Percentiles rank a stretch among this genome's conserved stretches.
phyloP scores from a whole-genome alignment of 2,113 vertebrate genomes.

The Lepisosteus oculatus region DNA sequence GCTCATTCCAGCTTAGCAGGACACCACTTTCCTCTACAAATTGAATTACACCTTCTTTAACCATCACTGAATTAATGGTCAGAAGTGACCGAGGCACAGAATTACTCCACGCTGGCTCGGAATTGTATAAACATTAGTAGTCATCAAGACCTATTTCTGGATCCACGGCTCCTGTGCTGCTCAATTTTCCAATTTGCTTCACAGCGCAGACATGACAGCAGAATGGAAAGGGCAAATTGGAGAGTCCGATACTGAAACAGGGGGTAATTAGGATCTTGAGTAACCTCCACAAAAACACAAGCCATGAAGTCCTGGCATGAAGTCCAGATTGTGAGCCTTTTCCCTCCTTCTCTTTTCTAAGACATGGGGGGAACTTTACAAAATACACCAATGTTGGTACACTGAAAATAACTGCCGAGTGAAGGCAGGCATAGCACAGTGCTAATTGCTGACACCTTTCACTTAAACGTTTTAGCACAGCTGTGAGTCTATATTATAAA shows the following conservation, averaged over 20 bases:
- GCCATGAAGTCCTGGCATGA: too few relatives aligned
- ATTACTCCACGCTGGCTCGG: conserved; percentile 22
- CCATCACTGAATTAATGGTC: conserved; percentile 10
- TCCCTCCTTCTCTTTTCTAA: too few relatives aligned
- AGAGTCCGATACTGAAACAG: neutral
- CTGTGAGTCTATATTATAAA: too few relatives aligned
- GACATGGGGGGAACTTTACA: too few relatives aligned
- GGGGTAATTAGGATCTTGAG: neutral
- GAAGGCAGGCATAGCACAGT: too few relatives aligned
- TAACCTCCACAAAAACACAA: too few relatives aligned
- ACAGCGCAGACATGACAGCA: neutral
- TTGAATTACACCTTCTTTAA: conserved; percentile 28
- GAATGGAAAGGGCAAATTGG: neutral
- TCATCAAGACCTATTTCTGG: conserved; percentile 5
- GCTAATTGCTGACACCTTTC: too few relatives aligned
- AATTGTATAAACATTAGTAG: conserved; percentile 39
- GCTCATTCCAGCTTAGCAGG: neutral
- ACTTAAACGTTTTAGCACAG: too few relatives aligned
- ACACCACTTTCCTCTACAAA: conserved; percentile 2
- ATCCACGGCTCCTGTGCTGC: conserved; percentile 15
- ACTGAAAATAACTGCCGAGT: too few relatives aligned
- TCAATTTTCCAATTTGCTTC: conserved; percentile 10
- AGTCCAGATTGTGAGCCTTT: too few relatives aligned
- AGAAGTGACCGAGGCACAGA: neutral
- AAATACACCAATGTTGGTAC: too few relatives aligned